Conservation (phyloP, 2,113 vertebrate species). For the Ceratotherium simum region DNA sequence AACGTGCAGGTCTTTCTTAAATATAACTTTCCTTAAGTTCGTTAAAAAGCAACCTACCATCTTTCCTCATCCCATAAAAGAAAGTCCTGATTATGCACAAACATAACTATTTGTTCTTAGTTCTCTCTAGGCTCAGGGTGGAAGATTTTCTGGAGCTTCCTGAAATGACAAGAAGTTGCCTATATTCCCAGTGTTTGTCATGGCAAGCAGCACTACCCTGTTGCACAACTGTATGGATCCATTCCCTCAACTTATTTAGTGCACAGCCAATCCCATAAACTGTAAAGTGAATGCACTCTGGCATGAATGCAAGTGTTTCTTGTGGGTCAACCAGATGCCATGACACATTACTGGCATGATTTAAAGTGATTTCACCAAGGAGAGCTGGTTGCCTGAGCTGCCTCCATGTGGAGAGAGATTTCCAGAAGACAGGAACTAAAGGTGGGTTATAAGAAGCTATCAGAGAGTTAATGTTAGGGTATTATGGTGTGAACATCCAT, state of each 20-base stretch:
- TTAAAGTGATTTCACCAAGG: background rate
- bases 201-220: background rate
- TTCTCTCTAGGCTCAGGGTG: background rate
- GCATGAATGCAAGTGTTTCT: background rate
- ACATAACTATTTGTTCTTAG: background rate
- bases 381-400: background rate
- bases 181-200: background rate
- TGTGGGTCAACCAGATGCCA: background rate
- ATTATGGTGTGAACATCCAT: background rate
- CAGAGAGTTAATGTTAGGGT: background rate
- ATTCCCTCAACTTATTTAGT: background rate
- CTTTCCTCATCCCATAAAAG: background rate
- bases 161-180: background rate
- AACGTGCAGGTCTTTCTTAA: background rate
- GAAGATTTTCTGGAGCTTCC: background rate
- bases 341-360: background rate
- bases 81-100: background rate
- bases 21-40: background rate
- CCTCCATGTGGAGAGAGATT: background rate
- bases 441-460: background rate
- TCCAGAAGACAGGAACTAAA: background rate
- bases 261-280: background rate
- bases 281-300: background rate
- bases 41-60: background rate
- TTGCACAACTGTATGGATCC: fast-evolving